Base-by-base conservation (phyloP, 2,797 vertebrate genomes). In the Pangasius larnaudii region DNA sequence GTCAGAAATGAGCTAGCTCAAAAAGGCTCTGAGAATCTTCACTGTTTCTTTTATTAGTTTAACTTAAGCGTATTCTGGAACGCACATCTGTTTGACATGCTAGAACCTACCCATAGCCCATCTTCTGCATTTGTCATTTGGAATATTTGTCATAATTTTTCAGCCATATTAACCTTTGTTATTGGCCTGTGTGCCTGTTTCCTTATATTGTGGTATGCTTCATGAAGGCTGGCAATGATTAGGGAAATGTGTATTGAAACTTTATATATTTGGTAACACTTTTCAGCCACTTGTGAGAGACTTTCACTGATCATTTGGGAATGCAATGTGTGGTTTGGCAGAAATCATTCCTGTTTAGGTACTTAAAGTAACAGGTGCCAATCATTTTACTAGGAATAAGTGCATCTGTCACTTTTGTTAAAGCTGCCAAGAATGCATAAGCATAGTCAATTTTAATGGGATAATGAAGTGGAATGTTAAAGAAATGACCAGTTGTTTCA, bases 11-110 rank as follows among this genome's bases (percentile, higher is more conserved):
- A 79, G 58, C 51, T 39, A 42, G 5, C 7, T 80, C 18, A 16
- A 79, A 51, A 30, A 9, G 4, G 13, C 46, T 39, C 51, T 22
- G 56, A 80, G 13, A 39, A 36, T 39, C 53, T 59, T 39, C 2
- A n/a, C 63, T 65, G 80, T 42, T 63, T 83, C 42, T 30, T 84
- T 67, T 53, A 84, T 69, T 24, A 33, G 30, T 33, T 69, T 51
- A 69, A 24, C 14, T 69, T 53, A n/a, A 46, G 3, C n/a, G n/a
- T 61, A 30, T 51, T 51, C n/a, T 67, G 61, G 42, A 83, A 84
- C 18, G 2, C 61, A 19, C 39, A 18, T 18, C 3, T 65, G 27
- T 58, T 80, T 71, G 85, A 51, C 9, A 24, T 42, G 24, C 16
- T 30, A 27, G 5, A 63, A 13, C 53, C 27, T 58, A 49, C 18